phyloP scores from a whole-genome alignment of 2,797 vertebrate genomes.

The Odontamblyopus lacepedii region DNA sequence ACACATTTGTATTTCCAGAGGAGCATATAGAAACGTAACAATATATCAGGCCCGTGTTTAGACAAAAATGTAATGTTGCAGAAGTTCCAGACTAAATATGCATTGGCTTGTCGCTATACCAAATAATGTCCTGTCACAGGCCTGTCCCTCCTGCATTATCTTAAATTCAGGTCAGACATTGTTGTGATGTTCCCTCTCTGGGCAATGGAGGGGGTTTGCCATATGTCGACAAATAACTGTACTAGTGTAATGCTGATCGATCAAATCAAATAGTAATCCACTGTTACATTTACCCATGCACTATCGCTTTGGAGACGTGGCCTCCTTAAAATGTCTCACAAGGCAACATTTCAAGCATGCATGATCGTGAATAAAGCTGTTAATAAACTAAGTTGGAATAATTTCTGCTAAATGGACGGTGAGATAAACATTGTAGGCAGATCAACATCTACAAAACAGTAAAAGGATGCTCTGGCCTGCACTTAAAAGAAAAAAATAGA shows the following conservation, averaged over 20 bases:
- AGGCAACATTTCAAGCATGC: background rate
- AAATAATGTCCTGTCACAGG: conserved; percentile 25
- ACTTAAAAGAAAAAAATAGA: background rate
- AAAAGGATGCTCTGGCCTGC: too few relatives aligned
- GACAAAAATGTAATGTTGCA: background rate
- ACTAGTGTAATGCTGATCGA: conserved; percentile 6
- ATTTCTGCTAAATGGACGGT: background rate
- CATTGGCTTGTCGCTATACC: background rate
- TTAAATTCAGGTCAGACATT: conserved; percentile 73
- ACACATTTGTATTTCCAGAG: conserved; percentile 24
- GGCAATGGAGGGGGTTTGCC: conserved; percentile 56
- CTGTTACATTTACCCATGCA: too few relatives aligned
- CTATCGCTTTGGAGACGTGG: background rate
- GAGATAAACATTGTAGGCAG: background rate
- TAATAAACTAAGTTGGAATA: background rate
- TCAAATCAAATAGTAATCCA: background rate
- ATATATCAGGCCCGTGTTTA: background rate
- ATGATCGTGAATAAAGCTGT: background rate
- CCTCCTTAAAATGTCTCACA: background rate
- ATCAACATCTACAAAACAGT: background rate
- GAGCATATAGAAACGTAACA: background rate
- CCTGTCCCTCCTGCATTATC: conserved; percentile 50
- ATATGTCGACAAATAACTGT: conserved; percentile 64
- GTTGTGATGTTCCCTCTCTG: conserved; percentile 48
- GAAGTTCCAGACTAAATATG: conserved; percentile 11